Evolutionary conservation across 2,113 vertebrate species (phyloP), one percentile per base, ranked within the genome.

Genomic region (Microcebus lehilahytsara): DNA sequence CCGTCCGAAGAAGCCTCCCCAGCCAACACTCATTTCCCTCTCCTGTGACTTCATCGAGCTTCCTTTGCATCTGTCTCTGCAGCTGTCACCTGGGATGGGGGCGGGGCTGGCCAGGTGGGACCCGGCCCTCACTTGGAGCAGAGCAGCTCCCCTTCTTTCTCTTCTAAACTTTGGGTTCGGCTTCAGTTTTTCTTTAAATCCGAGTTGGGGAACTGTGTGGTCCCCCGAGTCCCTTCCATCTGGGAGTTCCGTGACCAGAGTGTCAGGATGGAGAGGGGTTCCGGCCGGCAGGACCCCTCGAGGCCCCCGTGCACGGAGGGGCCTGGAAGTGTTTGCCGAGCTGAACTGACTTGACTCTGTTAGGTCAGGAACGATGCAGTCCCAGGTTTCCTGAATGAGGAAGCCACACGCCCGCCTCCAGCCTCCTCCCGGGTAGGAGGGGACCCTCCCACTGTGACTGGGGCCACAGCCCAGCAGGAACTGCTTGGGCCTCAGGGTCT

Each of bases 341-440:
- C 4, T 64, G 46, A 34, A 27, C 0, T 0, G 72, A 60, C 56
- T 67, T 0, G 8, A 34, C 32, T 67, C 23, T 60, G 37, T 22
- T 40, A 16, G 62, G 71, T 51, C 34, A 22, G 64, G 37, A 72
- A 13, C 0, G 32, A 27, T 2, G 3, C 6, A 3, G 64, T 8
- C n/a, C 49, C 51, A 42, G 53, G 40, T 8, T 60, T 51, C 49
- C 78, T 42, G 22, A 56, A 32, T 1, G 5, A 46, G 66, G 56
- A 40, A 32, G 9, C 13, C 2, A 30, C 2, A 58, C 2, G 0
- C 13, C 8, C 53, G 7, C 32, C 7, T 14, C 17, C n/a, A 1
- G 0, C 19, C 5, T 16, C 7, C 42, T 13, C 17, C 37, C 0
- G 0, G 2, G 1, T 1, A 13, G 42, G 23, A 25, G 0, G 4